phyloP scores from a whole-genome alignment of 2,113 vertebrate genomes.

The Onychostruthus taczanowskii region DNA sequence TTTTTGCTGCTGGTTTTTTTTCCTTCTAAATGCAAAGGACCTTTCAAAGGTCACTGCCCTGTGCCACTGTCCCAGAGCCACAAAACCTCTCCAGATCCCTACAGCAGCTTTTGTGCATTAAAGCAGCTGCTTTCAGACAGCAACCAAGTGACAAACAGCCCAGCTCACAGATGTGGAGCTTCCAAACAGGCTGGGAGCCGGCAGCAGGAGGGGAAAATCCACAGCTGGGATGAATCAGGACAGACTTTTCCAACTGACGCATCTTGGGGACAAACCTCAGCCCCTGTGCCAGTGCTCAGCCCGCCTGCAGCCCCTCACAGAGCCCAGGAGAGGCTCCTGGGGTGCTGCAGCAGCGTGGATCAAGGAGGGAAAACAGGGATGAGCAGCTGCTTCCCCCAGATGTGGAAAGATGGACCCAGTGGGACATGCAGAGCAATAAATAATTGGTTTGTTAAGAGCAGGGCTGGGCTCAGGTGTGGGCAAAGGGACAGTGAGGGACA shows the following conservation, averaged over 20 bases:
- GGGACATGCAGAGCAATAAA: background rate
- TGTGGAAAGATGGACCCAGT: background rate
- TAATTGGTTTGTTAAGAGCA: background rate
- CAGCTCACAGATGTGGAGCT: background rate
- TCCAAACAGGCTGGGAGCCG: background rate
- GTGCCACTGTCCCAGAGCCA: background rate
- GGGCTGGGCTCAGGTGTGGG: background rate
- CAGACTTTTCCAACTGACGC: background rate
- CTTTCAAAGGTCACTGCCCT: background rate
- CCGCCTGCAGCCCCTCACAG: background rate
- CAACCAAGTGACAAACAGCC: background rate
- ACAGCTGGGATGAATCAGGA: constrained; percentile 39
- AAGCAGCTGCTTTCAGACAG: constrained; percentile 33
- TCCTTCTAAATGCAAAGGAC: background rate
- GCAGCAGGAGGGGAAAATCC: background rate
- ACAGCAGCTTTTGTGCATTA: constrained; percentile 35
- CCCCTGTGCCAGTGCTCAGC: background rate
- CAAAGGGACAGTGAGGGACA: background rate
- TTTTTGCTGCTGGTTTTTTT: background rate
- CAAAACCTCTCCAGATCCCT: background rate
- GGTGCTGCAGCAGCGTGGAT: background rate
- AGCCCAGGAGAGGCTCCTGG: background rate
- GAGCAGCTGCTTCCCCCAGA: background rate
- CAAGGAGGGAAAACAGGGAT: rapidly evolving
- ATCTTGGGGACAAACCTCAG: background rate